A percentile compares a stretch with the other conserved stretches of the same genome.
phyloP scores from a whole-genome alignment of 2,888 invertebrate genomes.

The Phortica magna region DNA sequence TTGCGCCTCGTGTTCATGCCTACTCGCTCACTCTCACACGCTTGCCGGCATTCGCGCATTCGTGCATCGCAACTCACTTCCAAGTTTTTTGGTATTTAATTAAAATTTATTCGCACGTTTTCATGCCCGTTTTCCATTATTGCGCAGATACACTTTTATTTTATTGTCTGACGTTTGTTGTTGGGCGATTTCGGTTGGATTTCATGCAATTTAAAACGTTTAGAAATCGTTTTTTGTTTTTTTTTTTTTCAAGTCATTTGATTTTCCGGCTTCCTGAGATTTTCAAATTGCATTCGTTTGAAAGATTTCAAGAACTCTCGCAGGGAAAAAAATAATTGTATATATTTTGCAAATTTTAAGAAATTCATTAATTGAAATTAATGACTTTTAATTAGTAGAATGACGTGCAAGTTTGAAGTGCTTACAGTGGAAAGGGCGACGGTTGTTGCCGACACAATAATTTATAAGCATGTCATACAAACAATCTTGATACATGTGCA shows the following conservation, averaged over 20 bases:
- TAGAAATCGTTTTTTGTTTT: neutral
- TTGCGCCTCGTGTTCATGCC: neutral
- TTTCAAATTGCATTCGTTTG: no score
- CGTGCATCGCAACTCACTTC: neutral
- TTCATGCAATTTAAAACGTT: slow-evolving; percentile 25
- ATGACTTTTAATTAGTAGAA: no score
- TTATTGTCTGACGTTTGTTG: slow-evolving; percentile 24
- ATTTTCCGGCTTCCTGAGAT: no score
- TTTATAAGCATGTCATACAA: no score
- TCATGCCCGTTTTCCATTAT: slow-evolving; percentile 26
- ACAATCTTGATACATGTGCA: no score
- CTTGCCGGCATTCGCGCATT: neutral
- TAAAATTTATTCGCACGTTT: slow-evolving; percentile 29
- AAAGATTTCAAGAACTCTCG: no score
- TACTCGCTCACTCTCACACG: neutral
- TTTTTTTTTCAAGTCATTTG: neutral
- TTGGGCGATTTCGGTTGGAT: slow-evolving; percentile 18
- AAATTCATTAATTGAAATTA: no score
- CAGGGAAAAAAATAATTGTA: no score
- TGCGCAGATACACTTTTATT: slow-evolving; percentile 5
- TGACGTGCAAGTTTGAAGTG: no score
- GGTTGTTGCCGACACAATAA: no score
- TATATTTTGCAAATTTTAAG: no score
- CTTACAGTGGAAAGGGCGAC: no score
- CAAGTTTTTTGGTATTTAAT: slow-evolving; percentile 22